Percentiles rank a stretch among this genome's conserved stretches.
Conservation (phyloP, 2,113 vertebrate genomes). For the Alligator sinensis region DNA sequence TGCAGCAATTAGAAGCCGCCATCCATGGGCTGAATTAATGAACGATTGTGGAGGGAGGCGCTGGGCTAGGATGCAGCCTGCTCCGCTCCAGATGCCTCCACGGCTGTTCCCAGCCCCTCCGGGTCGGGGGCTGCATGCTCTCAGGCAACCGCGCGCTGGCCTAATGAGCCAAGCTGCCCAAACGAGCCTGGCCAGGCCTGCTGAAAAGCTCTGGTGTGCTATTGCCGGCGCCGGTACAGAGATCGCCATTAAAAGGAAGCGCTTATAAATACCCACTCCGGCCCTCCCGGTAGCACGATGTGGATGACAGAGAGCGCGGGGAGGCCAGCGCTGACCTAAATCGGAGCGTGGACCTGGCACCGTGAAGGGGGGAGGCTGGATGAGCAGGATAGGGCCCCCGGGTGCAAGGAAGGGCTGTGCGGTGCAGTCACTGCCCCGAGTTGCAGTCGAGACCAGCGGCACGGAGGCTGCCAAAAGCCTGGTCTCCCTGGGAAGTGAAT, state of each 20-base stretch:
- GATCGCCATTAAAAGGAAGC: neutral
- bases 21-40: neutral
- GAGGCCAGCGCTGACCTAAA: neutral
- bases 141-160: fast-evolving
- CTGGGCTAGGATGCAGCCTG: neutral
- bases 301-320: neutral
- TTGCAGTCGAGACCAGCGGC: no score
- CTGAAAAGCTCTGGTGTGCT: neutral
- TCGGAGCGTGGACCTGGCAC: neutral
- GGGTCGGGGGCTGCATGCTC: fast-evolving
- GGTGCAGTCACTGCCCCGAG: no score
- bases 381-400: no score
- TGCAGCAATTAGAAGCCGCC: neutral
- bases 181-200: neutral
- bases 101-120: fast-evolving
- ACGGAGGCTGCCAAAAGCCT: no score
- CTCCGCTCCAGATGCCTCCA: neutral
- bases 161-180: no score
- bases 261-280: no score
- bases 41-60: neutral
- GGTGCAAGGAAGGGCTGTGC: neutral
- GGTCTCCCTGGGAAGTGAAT: no score
- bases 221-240: neutral
- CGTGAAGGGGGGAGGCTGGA: neutral
- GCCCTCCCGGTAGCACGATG: fast-evolving